A percentile compares a stretch with the other conserved stretches of the same genome.
Evolutionary conservation across 1,140 invertebrate species (phyloP).

Genomic region (Trigoniulus corallinus): DNA sequence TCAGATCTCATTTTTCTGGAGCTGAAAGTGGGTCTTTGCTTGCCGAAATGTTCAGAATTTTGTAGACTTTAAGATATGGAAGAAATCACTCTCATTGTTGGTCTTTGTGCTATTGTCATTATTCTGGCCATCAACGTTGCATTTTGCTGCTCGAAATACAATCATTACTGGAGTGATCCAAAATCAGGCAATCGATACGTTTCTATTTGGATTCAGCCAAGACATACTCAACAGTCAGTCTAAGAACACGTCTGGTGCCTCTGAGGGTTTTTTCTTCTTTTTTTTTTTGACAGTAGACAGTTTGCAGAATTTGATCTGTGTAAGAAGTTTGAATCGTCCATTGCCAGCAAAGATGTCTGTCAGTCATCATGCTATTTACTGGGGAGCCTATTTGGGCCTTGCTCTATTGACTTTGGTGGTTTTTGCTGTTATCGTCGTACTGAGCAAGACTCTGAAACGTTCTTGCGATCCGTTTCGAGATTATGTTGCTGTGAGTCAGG

Average conservation of each 20-base stretch:
- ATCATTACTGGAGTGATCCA: constrained; percentile 7
- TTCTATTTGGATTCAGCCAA: constrained; percentile 8
- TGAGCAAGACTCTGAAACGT: background rate
- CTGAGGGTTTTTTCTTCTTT: too few relatives aligned
- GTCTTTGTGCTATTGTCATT: background rate
- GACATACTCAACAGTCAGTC: background rate
- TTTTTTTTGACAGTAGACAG: too few relatives aligned
- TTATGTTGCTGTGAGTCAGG: background rate
- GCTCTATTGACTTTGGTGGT: constrained; percentile 1
- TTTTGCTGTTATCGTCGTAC: background rate
- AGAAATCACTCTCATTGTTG: background rate
- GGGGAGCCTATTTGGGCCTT: constrained; percentile 1
- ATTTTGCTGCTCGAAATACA: constrained; percentile 1
- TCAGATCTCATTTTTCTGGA: too few relatives aligned
- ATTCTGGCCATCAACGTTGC: background rate
- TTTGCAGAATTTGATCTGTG: too few relatives aligned
- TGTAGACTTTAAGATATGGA: constrained; percentile 6
- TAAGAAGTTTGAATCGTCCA: too few relatives aligned
- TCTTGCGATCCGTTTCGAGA: background rate
- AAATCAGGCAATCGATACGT: constrained; percentile 5
- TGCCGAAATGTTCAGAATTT: too few relatives aligned
- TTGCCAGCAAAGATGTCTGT: background rate
- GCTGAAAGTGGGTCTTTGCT: too few relatives aligned
- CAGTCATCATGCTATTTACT: background rate
- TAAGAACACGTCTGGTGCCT: background rate